Base-by-base conservation (phyloP, 2,888 invertebrate species). In the Adelognathus sp. region DNA sequence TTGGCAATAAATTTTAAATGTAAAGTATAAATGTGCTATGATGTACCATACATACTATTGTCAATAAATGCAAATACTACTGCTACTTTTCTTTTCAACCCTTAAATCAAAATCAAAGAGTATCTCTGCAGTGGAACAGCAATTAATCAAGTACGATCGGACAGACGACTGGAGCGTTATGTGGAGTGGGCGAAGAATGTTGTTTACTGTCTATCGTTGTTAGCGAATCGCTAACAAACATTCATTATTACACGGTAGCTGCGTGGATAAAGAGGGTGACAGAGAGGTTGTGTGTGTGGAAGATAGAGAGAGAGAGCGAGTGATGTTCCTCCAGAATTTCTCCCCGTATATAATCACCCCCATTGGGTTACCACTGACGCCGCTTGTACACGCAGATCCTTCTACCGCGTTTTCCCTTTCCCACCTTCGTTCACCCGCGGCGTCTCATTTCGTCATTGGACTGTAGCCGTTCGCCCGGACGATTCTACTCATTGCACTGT, bases 361-460 rank as follows among this genome's bases (percentile, higher is more conserved):
- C 75, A 82, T 84, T 81, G 81, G 50, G 14, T 44, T 81, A 82
- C 83, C 84, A 46, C 82, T 79, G 82, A 18, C 80, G 79, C 84
- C 85, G 82, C 83, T 85, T 79, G 64, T 67, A 73, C 83, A 83
- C 7, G 58, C 54, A 60, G 60, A 41, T 44, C 60, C 31, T n/a
- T 54, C 56, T 18, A 31, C 58, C 16, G n/a, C 7, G 31, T 1
- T 7, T 44, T n/a, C 54, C 14, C 41, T 64, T 60, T 61, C 69
- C 52, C 54, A 46, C 31, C 66, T 60, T 67, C 75, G 56, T 71
- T 74, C 69, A 41, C 80, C 56, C 76, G 64, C 74, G 71, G 76
- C 71, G 73, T 84, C 83, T 86, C 83, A 84, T 85, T 85, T 87
- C 85, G 84, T 88, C 88, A 88, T 87, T 83, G 86, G 84, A 81